Base-by-base conservation (phyloP, 2,113 vertebrate genomes). In the Puntigrus tetrazona region DNA sequence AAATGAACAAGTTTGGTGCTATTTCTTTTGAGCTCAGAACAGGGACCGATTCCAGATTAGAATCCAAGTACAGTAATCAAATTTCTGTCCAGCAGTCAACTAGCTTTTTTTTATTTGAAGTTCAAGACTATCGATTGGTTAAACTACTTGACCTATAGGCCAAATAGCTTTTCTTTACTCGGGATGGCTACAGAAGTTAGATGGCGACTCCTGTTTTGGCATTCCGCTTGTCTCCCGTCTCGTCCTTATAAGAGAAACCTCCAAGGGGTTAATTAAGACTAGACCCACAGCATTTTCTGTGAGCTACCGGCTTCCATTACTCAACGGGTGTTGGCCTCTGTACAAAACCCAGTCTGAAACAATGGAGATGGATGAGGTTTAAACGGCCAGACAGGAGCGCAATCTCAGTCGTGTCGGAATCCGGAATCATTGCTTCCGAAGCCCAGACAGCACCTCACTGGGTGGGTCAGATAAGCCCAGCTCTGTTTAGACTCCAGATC, bases 301-400 rank as follows among this genome's bases (percentile, higher is more conserved):
- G 82, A 36, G 79, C 87, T 89, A 86, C 76, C 85, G 78, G 91
- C 81, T 86, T 87, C 76, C 20, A 88, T 79, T 85, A 72, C 78
- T 88, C 86, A 86, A 72, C 41, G 82, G 86, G 81, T n/a, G 86
- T 78, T 63, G 81, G 83, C 72, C 81, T 81, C 84, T 84, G 45
- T 86, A 78, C 85, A 76, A 85, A 84, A 69, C 75, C 82, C 47
- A 41, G 67, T 45, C 73, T 91, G 88, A 86, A 86, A 88, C 84
- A 82, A 89, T 86, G 82, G 89, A 89, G 87, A 87, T 89, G 86
- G 31, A 84, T 90, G 85, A 82, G 75, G 85, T 86, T 76, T 90
- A 89, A 87, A 91, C 57, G 78, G 36, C 70, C 67, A 80, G 52
- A 80, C 55, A 67, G 86, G 75, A 91, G 84, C 78, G 81, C 81